Evolutionary conservation across 2,888 invertebrate species (phyloP), one percentile per base, ranked within the genome.

Genomic region (Parnassius mnemosyne): DNA sequence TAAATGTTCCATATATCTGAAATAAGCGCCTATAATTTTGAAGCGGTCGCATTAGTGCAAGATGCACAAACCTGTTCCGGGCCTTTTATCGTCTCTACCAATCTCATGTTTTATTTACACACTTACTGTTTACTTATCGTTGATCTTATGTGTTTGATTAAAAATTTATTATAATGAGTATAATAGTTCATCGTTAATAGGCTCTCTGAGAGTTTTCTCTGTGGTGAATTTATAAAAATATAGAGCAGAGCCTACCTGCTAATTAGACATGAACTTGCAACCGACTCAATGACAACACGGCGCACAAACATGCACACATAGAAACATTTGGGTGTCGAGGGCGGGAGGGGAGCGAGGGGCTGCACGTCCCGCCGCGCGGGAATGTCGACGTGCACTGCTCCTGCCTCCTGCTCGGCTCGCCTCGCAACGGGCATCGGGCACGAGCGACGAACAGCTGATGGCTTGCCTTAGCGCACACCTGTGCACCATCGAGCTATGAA

Each of bases 41-140:
- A 84, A 81, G 83, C 79, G 74, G 80, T 86, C 84, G 85, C 85
- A 88, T 89, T 89, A 88, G 84, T 83, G 84, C 86, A 87, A 87
- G 86, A 87, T 88, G 87, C 85, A 81, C 78, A 71, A 87, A 89
- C 89, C 87, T 78, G 89, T 89, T 89, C 83, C 81, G 83, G 77
- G 71, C 74, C 80, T 81, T 83, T 85, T 83, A 84, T 79, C 78
- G 76, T 65, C 65, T 69, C 72, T 66, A 71, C 76, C 69, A 72
- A 76, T 80, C 79, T 82, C 83, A 84, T 84, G 79, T 83, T 80
- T 82, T 76, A 76, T 68, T 68, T 69, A 77, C 72, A 72, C 67
- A 72, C 13, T 9, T 73, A 66, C 70, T 16, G 25, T 59, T 20
- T 49, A 53, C 47, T 25, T 43, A 57, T 47, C 47, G 53, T 46